Conservation (phyloP, 2,797 vertebrate species). For the Microctenopoma lineatum region DNA sequence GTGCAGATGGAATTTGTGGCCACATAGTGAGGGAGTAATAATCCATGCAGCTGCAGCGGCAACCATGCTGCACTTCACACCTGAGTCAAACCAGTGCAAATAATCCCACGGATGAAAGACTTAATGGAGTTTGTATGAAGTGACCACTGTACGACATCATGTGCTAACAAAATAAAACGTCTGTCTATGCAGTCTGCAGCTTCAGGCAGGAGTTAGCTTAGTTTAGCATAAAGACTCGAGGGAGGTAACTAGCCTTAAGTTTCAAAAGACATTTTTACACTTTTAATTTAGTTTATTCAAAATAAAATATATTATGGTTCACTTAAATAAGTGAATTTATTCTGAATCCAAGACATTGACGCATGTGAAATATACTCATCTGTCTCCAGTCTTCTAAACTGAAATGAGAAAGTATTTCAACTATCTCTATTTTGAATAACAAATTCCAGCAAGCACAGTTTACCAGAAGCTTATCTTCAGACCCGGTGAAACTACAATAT, state of each 20-base stretch:
- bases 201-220: constrained; percentile 4
- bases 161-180: constrained; percentile 1
- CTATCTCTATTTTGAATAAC: background rate
- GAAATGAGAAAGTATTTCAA: background rate
- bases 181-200: background rate
- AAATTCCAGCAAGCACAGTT: too few relatives aligned
- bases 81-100: constrained; percentile 38
- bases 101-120: background rate
- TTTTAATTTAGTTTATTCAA: background rate
- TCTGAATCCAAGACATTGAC: too few relatives aligned
- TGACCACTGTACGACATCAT: constrained; percentile 7
- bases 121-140: constrained; percentile 6
- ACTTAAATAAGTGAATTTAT: too few relatives aligned
- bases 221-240: constrained; percentile 6
- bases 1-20: constrained; percentile 43
- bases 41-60: constrained; percentile 33
- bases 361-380: too few relatives aligned
- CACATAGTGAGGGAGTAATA: constrained; percentile 16
- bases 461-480: background rate
- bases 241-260: background rate
- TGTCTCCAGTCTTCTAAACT: background rate
- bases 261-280: constrained; percentile 3
- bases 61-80: constrained; percentile 49
- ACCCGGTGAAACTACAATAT: too few relatives aligned
- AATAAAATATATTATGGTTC: too few relatives aligned